A percentile compares a stretch with the other conserved stretches of the same genome.
Conservation (phyloP, 2,888 invertebrate genomes). For the Drosophila testacea region DNA sequence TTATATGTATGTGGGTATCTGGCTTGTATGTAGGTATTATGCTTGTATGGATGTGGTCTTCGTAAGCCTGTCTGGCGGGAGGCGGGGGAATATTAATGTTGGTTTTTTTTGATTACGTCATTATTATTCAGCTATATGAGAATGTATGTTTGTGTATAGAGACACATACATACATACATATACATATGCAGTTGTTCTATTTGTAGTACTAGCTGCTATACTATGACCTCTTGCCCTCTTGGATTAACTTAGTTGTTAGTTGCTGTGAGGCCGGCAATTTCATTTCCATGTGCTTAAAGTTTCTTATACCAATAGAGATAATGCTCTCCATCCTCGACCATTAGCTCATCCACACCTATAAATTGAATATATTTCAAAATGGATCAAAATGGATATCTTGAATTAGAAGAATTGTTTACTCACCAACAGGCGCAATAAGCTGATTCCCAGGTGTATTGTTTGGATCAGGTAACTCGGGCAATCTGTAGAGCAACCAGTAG, state of each 20-base stretch:
- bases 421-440: constrained; percentile 94
- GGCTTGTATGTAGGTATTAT: constrained; percentile 1
- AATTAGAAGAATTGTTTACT: constrained; percentile 73
- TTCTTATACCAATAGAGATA: constrained; percentile 97
- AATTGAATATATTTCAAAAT: not conserved
- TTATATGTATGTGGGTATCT: not conserved
- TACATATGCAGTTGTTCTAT: constrained; percentile 24
- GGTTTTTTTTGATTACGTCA: constrained; percentile 33
- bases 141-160: constrained; percentile 22
- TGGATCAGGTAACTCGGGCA: constrained; percentile 92
- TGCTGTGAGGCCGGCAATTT: constrained; percentile 59
- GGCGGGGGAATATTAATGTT: constrained; percentile 12
- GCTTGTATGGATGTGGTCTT: not conserved
- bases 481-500: constrained; percentile 94
- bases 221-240: constrained; percentile 37
- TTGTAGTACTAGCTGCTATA: constrained; percentile 42
- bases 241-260: constrained; percentile 42
- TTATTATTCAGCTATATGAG: constrained; percentile 28
- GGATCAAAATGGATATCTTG: too few species aligned
- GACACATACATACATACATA: constrained; percentile 22
- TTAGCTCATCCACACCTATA: constrained; percentile 93
- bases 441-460: constrained; percentile 93
- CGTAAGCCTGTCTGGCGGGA: constrained; percentile 1
- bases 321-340: constrained; percentile 94
- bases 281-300: constrained; percentile 87